These are phyloP conservation scores for Eucera pruinosa DNA, from an alignment of 2,888 invertebrate genomes.

Conservation along the genomic window DNA sequence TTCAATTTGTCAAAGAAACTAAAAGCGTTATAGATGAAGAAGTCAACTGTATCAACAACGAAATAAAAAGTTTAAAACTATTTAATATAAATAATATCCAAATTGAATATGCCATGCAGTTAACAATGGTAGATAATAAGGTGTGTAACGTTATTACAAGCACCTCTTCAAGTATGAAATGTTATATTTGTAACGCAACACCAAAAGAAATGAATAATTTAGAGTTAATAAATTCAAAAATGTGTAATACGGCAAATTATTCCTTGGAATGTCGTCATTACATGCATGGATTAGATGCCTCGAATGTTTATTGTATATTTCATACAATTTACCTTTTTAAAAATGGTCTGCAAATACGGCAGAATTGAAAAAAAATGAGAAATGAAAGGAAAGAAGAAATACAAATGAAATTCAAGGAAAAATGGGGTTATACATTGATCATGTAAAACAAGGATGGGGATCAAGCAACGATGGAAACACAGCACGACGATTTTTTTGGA, in stretches of 20 bases:
- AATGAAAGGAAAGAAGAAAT: neutral
- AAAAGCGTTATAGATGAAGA: neutral
- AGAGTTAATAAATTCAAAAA: neutral
- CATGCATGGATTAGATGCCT: neutral
- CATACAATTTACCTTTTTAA: neutral
- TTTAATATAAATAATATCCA: neutral
- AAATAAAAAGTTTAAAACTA: constrained; percentile 9
- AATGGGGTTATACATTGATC: neutral
- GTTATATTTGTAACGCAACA: no score
- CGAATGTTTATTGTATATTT: no score
- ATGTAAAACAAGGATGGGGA: constrained; percentile 1
- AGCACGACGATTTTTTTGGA: neutral
- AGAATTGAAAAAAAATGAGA: neutral
- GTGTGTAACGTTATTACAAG: neutral
- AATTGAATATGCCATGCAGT: neutral
- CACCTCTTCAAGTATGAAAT: neutral
- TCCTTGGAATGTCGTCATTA: neutral
- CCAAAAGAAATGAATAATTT: neutral
- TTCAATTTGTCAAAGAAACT: constrained; percentile 3
- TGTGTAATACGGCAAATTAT: neutral
- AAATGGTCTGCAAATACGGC: neutral
- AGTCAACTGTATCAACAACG: neutral
- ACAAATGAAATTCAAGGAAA: neutral
- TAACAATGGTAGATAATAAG: constrained; percentile 22
- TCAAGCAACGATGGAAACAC: neutral